These are phyloP conservation scores for Euphysa ruthae DNA, from an alignment of 30 jellyfish, hydroid and myxozoan species.

Conservation along the genomic window DNA sequence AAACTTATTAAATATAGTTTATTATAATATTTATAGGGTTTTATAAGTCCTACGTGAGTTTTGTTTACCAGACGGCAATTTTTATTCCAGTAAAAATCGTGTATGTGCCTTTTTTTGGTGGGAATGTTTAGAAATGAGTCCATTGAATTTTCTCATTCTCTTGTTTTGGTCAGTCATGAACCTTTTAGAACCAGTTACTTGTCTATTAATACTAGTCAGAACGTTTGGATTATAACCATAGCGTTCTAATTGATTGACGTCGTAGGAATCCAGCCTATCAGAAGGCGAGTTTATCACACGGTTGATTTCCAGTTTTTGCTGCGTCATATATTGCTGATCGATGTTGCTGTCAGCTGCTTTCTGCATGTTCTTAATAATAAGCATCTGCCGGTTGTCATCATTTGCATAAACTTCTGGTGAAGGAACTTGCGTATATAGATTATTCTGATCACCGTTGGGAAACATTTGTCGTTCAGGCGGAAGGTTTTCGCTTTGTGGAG, in stretches of 20 bases:
- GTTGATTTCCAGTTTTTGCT: neutral
- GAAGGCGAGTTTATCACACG: neutral
- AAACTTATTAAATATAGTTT: no score
- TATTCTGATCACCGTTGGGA: no score
- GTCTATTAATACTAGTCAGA: conserved; percentile 4
- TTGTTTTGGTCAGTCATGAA: neutral
- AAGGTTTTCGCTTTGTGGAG: no score
- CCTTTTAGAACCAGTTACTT: conserved; percentile 15
- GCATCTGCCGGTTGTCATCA: neutral
- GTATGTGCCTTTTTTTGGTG: no score
- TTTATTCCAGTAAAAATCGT: no score
- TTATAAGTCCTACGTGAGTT: no score
- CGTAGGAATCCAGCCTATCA: neutral
- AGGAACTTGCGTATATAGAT: no score
- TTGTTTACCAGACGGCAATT: no score
- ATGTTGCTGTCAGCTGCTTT: neutral
- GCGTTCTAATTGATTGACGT: neutral
- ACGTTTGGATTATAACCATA: conserved; percentile 11
- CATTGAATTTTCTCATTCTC: no score
- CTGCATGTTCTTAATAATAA: neutral
- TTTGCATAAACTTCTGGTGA: conserved; percentile 2
- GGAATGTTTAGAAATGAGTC: no score
- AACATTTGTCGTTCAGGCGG: no score
- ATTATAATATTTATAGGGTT: no score
- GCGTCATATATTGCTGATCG: neutral